Evolutionary conservation across 2,113 vertebrate species (phyloP).

Genomic region (Platysteira castanea): DNA sequence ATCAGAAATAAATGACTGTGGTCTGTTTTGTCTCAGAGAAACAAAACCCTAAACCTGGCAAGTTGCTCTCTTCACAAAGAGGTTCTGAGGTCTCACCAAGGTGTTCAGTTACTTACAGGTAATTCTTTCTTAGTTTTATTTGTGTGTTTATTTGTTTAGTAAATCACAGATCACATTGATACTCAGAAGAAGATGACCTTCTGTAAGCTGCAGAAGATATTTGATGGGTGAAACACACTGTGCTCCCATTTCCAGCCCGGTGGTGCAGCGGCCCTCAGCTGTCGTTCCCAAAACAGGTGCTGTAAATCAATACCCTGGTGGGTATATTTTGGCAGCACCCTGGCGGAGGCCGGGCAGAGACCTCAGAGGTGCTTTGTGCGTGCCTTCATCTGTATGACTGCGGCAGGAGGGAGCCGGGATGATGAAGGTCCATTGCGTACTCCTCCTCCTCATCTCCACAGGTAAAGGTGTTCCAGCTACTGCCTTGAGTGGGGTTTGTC

Average conservation of each 20-base stretch:
- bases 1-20: not conserved
- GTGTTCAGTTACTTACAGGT: not conserved
- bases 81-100: not conserved
- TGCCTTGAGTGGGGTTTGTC: not conserved
- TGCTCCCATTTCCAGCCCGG: not conserved
- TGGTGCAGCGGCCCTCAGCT: constrained; percentile 56
- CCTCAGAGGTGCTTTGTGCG: not conserved
- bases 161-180: not conserved
- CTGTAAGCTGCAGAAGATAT: not conserved
- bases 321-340: not conserved
- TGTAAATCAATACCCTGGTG: constrained; percentile 45
- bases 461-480: constrained; percentile 47
- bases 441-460: constrained; percentile 53
- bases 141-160: not conserved
- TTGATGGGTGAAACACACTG: not conserved
- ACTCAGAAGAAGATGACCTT: not conserved
- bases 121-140: not conserved
- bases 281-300: constrained; percentile 71
- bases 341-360: not conserved
- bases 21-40: not conserved
- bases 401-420: not conserved
- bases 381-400: not conserved
- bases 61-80: not conserved
- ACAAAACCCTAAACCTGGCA: not conserved
- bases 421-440: not conserved